Evolutionary conservation across 2,888 invertebrate species (phyloP).

Genomic region (Cenopis cana): DNA sequence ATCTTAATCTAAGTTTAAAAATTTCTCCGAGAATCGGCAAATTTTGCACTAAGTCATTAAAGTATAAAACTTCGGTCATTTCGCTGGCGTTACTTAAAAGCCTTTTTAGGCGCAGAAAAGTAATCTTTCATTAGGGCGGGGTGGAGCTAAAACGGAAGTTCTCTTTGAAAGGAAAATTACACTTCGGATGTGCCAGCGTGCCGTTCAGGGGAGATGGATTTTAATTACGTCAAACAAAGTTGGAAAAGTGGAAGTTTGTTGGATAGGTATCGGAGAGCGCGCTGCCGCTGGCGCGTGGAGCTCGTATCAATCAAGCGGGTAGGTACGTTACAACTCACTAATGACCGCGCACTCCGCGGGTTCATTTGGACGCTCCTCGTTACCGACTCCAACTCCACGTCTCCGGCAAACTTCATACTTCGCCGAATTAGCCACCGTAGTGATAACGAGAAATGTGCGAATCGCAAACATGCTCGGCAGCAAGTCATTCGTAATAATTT

Average conservation of each 20-base stretch:
- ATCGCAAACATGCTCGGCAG: neutral
- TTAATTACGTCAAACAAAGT: slow-evolving; percentile 84
- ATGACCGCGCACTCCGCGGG: slow-evolving; percentile 47
- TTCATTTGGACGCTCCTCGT: slow-evolving; percentile 46
- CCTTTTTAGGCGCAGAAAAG: slow-evolving; percentile 84
- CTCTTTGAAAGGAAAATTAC: slow-evolving; percentile 85
- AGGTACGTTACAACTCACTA: slow-evolving; percentile 60
- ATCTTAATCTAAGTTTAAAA: slow-evolving; percentile 85
- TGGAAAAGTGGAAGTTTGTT: slow-evolving; percentile 66
- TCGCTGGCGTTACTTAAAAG: slow-evolving; percentile 84
- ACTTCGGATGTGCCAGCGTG: slow-evolving; percentile 78
- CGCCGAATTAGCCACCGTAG: slow-evolving; percentile 24
- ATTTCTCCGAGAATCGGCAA: slow-evolving; percentile 82
- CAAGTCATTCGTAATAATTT: slow-evolving; percentile 24
- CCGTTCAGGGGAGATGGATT: slow-evolving; percentile 78
- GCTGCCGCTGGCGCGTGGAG: slow-evolving; percentile 43
- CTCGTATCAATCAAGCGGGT: slow-evolving; percentile 47
- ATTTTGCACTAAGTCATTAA: slow-evolving; percentile 85
- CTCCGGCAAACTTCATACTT: slow-evolving; percentile 55
- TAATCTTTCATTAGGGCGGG: slow-evolving; percentile 84
- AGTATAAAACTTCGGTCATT: slow-evolving; percentile 85
- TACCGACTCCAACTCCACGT: slow-evolving; percentile 54
- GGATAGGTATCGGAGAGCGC: slow-evolving; percentile 49
- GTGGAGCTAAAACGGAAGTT: slow-evolving; percentile 84
- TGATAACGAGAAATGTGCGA: slow-evolving; percentile 14